Conservation (phyloP, 2,113 vertebrate species). For the Condylura cristata region DNA sequence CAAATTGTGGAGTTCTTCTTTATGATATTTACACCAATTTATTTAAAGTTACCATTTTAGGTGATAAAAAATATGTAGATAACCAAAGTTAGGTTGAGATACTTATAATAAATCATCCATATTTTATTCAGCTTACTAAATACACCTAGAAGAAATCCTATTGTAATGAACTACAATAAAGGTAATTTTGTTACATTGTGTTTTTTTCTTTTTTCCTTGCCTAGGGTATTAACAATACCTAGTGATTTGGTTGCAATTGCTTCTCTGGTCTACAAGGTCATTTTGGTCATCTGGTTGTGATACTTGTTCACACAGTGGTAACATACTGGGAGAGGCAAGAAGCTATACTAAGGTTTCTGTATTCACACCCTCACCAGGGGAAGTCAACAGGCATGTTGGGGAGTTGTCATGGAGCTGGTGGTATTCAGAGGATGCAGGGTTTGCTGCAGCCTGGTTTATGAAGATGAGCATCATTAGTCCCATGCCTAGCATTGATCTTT, state of each 20-base stretch:
- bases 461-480: not conserved
- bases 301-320: not conserved
- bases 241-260: not conserved
- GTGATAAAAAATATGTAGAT: not conserved
- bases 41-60: slow-evolving; percentile 19
- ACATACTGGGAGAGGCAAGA: not conserved
- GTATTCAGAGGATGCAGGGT: not conserved
- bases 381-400: not conserved
- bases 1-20: not conserved
- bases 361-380: not conserved
- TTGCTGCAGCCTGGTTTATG: not conserved
- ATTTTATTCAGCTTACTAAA: not conserved
- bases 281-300: not conserved
- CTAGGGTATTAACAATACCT: no score
- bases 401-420: not conserved
- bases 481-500: not conserved
- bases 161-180: not conserved
- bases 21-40: slow-evolving; percentile 27
- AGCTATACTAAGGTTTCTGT: not conserved
- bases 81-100: slow-evolving; percentile 1
- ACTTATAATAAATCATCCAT: not conserved
- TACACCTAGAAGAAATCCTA: not conserved
- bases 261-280: not conserved
- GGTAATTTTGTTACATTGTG: not conserved
- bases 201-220: no score